phyloP scores from a whole-genome alignment of 2,113 vertebrate species.

The Austrofundulus limnaeus region DNA sequence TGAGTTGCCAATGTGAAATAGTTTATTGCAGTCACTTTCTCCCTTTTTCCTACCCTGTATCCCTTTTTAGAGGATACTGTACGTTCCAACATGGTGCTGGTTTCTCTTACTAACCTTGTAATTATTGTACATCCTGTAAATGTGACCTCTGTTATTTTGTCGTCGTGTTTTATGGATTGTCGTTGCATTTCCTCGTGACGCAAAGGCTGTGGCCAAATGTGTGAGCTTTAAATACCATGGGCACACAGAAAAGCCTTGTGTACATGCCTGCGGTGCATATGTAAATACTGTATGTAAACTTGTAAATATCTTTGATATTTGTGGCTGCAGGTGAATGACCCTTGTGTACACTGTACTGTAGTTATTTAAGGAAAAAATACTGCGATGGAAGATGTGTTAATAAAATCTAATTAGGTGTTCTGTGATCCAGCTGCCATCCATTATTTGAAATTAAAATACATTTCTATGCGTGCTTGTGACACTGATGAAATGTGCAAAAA shows the following conservation, averaged over 20 bases:
- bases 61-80: slow-evolving; percentile 4
- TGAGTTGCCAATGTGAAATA: slow-evolving; percentile 38
- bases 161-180: slow-evolving; percentile 1
- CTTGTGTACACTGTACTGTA: slow-evolving; percentile 48
- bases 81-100: slow-evolving; percentile 10
- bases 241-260: slow-evolving; percentile 49
- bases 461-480: too few species aligned
- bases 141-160: slow-evolving; percentile 26
- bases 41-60: neutral
- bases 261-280: slow-evolving; percentile 65
- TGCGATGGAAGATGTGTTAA: slow-evolving; percentile 42
- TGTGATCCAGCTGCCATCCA: neutral
- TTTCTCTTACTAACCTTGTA: slow-evolving; percentile 13
- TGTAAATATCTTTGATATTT: slow-evolving; percentile 72
- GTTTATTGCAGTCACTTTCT: neutral
- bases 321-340: slow-evolving; percentile 43
- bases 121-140: slow-evolving; percentile 52
- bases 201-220: slow-evolving; percentile 60
- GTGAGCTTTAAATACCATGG: slow-evolving; percentile 55
- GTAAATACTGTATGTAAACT: slow-evolving; percentile 68
- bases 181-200: slow-evolving; percentile 18
- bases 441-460: neutral
- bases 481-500: too few species aligned
- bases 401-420: slow-evolving; percentile 68
- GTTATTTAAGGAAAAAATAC: slow-evolving; percentile 66